Conservation (phyloP, 2,113 vertebrate species). For the Perognathus longimembris region DNA sequence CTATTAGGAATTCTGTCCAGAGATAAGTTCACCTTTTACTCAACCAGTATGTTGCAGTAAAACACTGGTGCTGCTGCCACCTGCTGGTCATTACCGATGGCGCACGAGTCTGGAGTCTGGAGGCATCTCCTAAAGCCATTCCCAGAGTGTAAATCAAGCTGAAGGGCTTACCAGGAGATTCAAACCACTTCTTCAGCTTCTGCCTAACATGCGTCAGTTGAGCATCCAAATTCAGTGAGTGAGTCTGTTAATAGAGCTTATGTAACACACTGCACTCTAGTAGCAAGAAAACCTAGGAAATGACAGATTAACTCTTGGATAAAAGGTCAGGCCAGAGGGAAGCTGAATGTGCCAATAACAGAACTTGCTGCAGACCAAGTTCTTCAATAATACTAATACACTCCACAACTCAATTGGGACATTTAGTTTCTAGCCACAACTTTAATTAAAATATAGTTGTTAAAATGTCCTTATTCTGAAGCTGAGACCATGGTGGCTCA, state of each 20-base stretch:
- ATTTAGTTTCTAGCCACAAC: neutral
- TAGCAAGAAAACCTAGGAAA: neutral
- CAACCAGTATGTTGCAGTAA: neutral
- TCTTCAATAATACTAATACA: neutral
- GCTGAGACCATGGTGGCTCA: neutral
- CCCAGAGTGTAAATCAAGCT: neutral
- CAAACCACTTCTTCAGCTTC: neutral
- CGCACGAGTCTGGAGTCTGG: neutral
- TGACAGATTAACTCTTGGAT: neutral
- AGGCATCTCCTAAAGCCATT: neutral
- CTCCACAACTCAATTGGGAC: neutral
- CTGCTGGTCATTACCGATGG: constrained; percentile 21
- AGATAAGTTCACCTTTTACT: neutral
- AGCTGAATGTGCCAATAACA: neutral
- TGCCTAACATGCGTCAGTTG: neutral
- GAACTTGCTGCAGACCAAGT: neutral
- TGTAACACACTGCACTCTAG: neutral
- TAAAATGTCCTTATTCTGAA: constrained; percentile 29
- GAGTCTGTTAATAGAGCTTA: neutral
- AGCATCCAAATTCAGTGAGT: neutral
- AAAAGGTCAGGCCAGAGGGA: neutral
- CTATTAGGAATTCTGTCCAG: neutral
- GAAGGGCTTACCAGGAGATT: neutral
- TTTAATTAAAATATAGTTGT: constrained; percentile 17
- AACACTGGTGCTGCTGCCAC: neutral